Evolutionary conservation across 1,140 invertebrate species (phyloP).

Genomic region (Sesamia nonagrioides): DNA sequence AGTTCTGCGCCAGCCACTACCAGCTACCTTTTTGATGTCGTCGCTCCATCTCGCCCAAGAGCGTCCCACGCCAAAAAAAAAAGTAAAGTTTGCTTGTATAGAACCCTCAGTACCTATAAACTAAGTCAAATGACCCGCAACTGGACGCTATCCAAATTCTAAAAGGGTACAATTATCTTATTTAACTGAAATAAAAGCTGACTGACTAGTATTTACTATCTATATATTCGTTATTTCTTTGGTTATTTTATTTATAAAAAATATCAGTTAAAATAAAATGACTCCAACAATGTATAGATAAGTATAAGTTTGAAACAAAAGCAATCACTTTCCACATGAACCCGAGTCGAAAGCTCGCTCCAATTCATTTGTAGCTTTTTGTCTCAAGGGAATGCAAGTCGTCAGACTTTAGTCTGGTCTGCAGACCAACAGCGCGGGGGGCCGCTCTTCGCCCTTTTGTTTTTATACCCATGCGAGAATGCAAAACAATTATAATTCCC

Average conservation of each 20-base stretch:
- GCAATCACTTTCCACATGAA: constrained; percentile 55
- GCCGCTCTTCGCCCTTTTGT: constrained; percentile 81
- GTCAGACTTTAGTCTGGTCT: constrained; percentile 84
- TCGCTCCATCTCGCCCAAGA: too few species aligned
- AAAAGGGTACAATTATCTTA: neutral
- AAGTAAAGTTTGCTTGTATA: too few species aligned
- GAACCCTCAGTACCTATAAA: too few species aligned
- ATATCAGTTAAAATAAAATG: neutral
- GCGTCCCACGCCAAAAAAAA: too few species aligned
- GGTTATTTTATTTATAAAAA: neutral
- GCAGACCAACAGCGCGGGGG: constrained; percentile 75
- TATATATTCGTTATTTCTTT: neutral
- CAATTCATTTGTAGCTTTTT: constrained; percentile 83
- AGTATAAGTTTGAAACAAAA: constrained; percentile 49
- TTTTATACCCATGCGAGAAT: constrained; percentile 86
- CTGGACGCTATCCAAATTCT: too few species aligned
- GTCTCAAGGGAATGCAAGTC: constrained; percentile 82
- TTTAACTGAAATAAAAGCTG: neutral
- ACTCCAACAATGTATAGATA: constrained; percentile 10
- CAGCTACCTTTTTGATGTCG: too few species aligned
- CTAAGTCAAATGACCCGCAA: too few species aligned
- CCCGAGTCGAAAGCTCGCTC: constrained; percentile 59
- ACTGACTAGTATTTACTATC: too few species aligned
- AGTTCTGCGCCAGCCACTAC: too few species aligned
- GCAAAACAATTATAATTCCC: constrained; percentile 87